Percentiles rank a stretch among this genome's conserved stretches.
Conservation (phyloP, 2,888 invertebrate genomes). For the Oxytorus armatus region DNA sequence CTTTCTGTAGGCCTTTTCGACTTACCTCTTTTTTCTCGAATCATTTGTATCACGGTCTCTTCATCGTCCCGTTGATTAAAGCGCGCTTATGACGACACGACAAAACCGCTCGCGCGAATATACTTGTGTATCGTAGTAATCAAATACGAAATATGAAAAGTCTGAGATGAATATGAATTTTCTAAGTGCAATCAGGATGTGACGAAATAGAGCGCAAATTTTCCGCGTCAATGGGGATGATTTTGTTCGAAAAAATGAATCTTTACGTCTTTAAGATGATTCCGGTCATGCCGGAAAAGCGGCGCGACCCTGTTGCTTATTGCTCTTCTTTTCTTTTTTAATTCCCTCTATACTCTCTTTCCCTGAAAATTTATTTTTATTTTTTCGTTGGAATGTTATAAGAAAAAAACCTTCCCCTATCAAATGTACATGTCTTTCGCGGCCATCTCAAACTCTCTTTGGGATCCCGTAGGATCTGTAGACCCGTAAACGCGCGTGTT, state of each 20-base stretch:
- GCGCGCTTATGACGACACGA: constrained; percentile 49
- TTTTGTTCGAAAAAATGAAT: constrained; percentile 23
- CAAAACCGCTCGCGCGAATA: constrained; percentile 21
- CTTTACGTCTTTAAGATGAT: constrained; percentile 15
- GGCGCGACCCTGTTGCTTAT: constrained; percentile 27
- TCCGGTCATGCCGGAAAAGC: constrained; percentile 43
- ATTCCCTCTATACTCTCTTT: constrained; percentile 14
- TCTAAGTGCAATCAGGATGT: constrained; percentile 1
- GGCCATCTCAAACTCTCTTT: constrained; percentile 73
- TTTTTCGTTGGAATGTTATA: constrained; percentile 4
- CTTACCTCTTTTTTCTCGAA: constrained; percentile 60
- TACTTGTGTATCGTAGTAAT: not conserved
- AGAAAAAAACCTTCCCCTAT: constrained; percentile 70
- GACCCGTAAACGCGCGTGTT: constrained; percentile 77
- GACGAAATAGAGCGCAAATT: not conserved
- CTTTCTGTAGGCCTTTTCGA: too few relatives aligned
- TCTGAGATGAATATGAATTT: constrained; percentile 7
- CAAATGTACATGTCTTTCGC: constrained; percentile 76
- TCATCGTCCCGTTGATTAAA: constrained; percentile 37
- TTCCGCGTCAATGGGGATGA: too few relatives aligned
- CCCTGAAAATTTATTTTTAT: constrained; percentile 4
- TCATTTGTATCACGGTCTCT: constrained; percentile 56
- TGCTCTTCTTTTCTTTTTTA: not conserved
- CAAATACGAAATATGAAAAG: not conserved
- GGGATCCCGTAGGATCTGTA: constrained; percentile 68